Evolutionary conservation across 2,113 vertebrate genomes (phyloP), one percentile per base, ranked within the genome.

Genomic region (Helogale parvula): DNA sequence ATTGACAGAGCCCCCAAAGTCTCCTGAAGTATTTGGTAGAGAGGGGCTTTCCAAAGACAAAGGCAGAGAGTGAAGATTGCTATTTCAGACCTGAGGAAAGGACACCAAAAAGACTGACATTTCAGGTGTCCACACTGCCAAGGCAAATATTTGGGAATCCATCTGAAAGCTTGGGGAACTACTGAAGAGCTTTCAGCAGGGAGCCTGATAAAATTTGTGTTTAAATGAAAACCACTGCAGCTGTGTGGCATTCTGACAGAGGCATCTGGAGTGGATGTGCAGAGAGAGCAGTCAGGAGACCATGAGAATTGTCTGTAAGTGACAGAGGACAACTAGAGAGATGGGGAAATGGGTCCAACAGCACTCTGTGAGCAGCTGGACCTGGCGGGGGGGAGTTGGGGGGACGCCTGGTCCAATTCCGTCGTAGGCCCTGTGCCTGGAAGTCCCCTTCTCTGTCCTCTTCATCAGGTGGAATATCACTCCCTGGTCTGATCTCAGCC

Each of bases 11-110:
- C n/a, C 7, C 2, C 27, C 1, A 25, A 23, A 2, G 65, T 65
- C 31, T 82, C 41, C 16, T 6, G 4, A 74, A 86, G 7, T n/a
- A 25, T 33, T 33, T 54, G 2, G 16, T 23, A 15, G 13, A 69
- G 35, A 79, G 21, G 13, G 69, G 2, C 65, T 92, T 84, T 80
- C 72, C 68, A 91, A 96, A 94, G 38, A 27, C 25, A 71, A 87
- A 45, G 2, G 6, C 6, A n/a, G 52, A 11, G 14, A 65, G 2
- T n/a, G 4, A 29, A 9, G 63, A 35, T 66, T 89, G 63, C 9
- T 76, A 27, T 21, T 1, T 50, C 14, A 38, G 74, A 84, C 13
- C 8, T 63, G 15, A 86, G 72, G 29, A 86, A 68, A 88, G 9
- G 23, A 68, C n/a, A 23, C 15, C 2, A 71, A 50, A 68, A 15